Evolutionary conservation across 2,888 invertebrate genomes (phyloP).

Genomic region (Trissolcus japonicus): DNA sequence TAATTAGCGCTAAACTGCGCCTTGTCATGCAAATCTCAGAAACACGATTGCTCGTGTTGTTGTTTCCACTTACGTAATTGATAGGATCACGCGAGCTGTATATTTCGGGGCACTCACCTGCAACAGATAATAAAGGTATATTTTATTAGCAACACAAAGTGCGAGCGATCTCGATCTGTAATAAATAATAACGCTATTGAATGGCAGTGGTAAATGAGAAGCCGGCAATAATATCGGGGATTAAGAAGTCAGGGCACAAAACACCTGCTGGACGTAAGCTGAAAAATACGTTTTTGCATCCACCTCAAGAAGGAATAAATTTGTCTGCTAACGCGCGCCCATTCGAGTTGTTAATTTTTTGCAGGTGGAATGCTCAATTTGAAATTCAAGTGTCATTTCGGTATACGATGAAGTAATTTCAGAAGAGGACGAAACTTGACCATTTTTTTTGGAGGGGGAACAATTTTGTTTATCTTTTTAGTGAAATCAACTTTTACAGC

Average conservation of each 20-base stretch:
- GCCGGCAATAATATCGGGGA: conserved; percentile 18
- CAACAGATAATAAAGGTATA: conserved; percentile 63
- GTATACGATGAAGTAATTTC: conserved; percentile 32
- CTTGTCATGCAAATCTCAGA: conserved; percentile 29
- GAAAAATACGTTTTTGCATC: conserved; percentile 12
- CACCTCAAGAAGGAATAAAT: conserved; percentile 15
- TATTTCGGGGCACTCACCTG: conserved; percentile 64
- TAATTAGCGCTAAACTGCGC: conserved; percentile 23
- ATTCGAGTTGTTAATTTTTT: conserved; percentile 4
- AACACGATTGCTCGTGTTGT: conserved; percentile 18
- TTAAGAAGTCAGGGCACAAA: conserved; percentile 4
- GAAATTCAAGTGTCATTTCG: conserved; percentile 68
- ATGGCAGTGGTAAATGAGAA: conserved; percentile 2
- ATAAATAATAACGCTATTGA: conserved; percentile 24
- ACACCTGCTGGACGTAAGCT: conserved; percentile 34
- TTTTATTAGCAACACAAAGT: conserved; percentile 31
- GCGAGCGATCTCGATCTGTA: conserved; percentile 9
- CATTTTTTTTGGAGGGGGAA: no score
- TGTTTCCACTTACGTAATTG: conserved; percentile 55
- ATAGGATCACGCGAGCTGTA: conserved; percentile 34
- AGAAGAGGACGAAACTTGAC: neutral
- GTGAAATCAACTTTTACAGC: no score
- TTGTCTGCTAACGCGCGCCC: conserved; percentile 10
- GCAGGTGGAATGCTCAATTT: conserved; percentile 51
- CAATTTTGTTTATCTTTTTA: no score